These are phyloP conservation scores for Chloroceryle inda DNA, from an alignment of 2,797 vertebrate genomes.

Conservation along the genomic window DNA sequence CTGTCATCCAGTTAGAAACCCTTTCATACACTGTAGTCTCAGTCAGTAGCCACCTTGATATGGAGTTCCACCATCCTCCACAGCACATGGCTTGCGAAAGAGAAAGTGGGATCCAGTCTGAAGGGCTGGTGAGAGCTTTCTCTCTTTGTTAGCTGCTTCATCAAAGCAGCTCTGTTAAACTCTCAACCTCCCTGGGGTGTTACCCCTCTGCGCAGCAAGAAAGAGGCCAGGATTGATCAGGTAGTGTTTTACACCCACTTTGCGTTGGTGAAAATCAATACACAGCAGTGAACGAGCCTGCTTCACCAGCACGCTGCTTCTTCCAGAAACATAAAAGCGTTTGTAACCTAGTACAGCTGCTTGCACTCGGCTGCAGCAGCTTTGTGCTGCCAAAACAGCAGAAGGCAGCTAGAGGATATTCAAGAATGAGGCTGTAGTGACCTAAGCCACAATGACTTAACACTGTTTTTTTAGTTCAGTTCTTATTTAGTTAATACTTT, in stretches of 20 bases:
- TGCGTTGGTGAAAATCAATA: not conserved
- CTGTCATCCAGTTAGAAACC: not conserved
- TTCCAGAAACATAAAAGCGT: not conserved
- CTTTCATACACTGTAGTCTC: not conserved
- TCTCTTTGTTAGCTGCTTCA: not conserved
- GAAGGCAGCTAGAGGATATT: conserved; percentile 26
- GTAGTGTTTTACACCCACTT: not conserved
- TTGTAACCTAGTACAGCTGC: conserved; percentile 4
- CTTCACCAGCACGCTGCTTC: not conserved
- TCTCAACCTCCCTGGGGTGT: not conserved
- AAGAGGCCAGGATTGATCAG: not conserved
- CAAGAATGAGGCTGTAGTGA: conserved; percentile 18
- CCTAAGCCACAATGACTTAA: conserved; percentile 46
- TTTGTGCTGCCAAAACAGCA: not conserved
- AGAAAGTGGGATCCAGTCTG: not conserved
- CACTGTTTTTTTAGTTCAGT: conserved; percentile 13
- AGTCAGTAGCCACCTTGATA: not conserved
- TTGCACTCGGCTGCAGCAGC: conserved; percentile 3
- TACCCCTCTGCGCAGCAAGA: not conserved
- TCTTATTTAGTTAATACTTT: conserved; percentile 12
- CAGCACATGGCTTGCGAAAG: not conserved
- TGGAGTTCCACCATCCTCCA: not conserved
- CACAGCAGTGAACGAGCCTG: not conserved
- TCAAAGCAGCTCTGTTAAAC: not conserved
- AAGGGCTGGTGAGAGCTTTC: not conserved